These are phyloP conservation scores for Luperina testacea DNA, from an alignment of 2,888 invertebrate species.

Conservation along the genomic window DNA sequence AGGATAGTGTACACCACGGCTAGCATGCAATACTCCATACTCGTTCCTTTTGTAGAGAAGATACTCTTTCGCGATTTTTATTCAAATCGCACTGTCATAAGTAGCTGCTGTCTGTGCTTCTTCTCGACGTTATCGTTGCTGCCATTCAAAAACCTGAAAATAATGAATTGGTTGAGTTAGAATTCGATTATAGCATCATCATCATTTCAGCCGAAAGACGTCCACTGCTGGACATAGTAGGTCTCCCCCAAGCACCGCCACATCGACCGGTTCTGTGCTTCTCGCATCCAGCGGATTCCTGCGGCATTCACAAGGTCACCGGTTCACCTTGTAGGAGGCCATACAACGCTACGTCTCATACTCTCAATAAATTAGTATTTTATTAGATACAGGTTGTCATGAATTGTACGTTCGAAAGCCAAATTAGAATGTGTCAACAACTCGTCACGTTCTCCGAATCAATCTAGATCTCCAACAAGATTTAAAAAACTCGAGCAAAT, in stretches of 20 bases:
- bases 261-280: not conserved
- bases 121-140: conserved; percentile 14
- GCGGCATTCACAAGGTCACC: not conserved
- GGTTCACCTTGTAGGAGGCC: not conserved
- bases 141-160: conserved; percentile 60
- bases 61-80: conserved; percentile 11
- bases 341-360: not conserved
- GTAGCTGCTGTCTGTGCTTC: conserved; percentile 12
- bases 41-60: conserved; percentile 31
- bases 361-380: not conserved
- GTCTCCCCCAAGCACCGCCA: not conserved
- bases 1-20: conserved; percentile 74
- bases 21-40: conserved; percentile 77
- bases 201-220: not conserved
- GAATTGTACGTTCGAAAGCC: not conserved
- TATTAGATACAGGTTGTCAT: not conserved
- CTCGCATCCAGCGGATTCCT: not conserved
- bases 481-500: not conserved
- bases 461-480: not conserved
- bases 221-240: not conserved
- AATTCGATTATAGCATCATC: not conserved
- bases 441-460: conserved; percentile 10
- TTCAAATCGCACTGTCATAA: conserved; percentile 28
- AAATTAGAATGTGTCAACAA: not conserved
- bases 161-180: conserved; percentile 10